Conservation (phyloP, 2,888 invertebrate species). For the Operophtera brumata region DNA sequence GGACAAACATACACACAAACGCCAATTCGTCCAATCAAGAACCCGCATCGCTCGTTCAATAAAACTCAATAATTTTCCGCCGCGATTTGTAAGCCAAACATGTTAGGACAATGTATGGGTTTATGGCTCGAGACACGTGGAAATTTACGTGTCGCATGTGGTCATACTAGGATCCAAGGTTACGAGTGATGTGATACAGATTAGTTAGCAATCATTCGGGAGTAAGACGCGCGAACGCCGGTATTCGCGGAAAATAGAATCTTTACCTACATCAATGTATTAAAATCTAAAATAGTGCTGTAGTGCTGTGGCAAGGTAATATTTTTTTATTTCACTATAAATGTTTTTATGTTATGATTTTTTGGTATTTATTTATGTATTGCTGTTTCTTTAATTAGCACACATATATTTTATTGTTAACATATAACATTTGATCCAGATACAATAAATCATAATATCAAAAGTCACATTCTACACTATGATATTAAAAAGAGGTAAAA, state of each 20-base stretch:
- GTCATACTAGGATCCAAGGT: conserved; percentile 18
- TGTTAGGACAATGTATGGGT: conserved; percentile 8
- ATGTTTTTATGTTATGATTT: no score
- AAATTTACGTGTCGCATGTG: conserved; percentile 26
- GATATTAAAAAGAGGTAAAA: no score
- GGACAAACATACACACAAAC: no score
- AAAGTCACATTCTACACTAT: no score
- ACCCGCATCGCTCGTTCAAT: no score
- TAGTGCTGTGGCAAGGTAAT: neutral
- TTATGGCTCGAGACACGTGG: conserved; percentile 19
- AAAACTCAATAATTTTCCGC: no score
- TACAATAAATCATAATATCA: no score
- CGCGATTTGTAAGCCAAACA: conserved; percentile 7
- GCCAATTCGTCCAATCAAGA: no score
- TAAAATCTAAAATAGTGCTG: neutral
- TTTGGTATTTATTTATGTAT: no score
- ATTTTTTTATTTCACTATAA: neutral
- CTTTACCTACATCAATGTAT: neutral
- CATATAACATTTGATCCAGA: no score
- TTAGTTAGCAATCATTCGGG: conserved; percentile 1
- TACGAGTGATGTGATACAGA: conserved; percentile 1
- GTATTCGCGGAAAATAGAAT: neutral
- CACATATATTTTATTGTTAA: no score
- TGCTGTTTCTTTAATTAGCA: no score
- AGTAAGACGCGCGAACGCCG: neutral